Evolutionary conservation across 2,797 vertebrate genomes (phyloP).

Genomic region (Aulostomus chinensis): DNA sequence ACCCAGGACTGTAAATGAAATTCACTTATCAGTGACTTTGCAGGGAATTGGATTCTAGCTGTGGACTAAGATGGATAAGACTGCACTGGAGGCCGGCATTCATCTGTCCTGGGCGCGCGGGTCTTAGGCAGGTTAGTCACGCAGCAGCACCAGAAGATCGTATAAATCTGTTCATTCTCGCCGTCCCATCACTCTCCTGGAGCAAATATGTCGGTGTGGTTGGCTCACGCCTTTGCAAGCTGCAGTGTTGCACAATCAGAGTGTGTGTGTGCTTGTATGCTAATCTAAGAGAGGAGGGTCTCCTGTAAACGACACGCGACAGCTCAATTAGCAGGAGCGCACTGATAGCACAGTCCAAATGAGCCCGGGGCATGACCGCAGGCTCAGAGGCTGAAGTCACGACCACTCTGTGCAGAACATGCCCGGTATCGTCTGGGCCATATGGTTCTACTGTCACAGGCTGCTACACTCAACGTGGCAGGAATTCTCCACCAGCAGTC

Average conservation of each 20-base stretch:
- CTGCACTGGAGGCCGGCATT: constrained; percentile 13
- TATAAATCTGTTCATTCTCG: constrained; percentile 50
- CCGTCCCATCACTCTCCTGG: constrained; percentile 25
- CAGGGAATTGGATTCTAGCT: constrained; percentile 6
- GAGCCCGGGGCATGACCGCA: constrained; percentile 45
- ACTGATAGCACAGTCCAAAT: constrained; percentile 20
- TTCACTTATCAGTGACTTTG: constrained; percentile 18
- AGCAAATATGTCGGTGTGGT: constrained; percentile 47
- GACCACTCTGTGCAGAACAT: constrained; percentile 12
- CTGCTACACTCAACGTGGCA: constrained; percentile 1
- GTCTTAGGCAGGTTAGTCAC: constrained; percentile 57
- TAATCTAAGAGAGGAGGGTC: constrained; percentile 13
- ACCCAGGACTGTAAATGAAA: background rate
- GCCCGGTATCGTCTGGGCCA: background rate
- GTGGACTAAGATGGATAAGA: constrained; percentile 48
- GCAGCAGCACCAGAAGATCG: constrained; percentile 25
- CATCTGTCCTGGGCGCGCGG: constrained; percentile 16
- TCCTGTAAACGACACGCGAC: constrained; percentile 28
- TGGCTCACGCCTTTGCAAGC: constrained; percentile 20
- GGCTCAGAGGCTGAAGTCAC: constrained; percentile 44
- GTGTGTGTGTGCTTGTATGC: background rate
- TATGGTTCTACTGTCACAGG: background rate
- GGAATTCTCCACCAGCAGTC: background rate
- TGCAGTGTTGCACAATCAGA: background rate
- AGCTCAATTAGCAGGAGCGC: constrained; percentile 50